Conservation (phyloP, 2,888 invertebrate species). For the Penaeus monodon region DNA sequence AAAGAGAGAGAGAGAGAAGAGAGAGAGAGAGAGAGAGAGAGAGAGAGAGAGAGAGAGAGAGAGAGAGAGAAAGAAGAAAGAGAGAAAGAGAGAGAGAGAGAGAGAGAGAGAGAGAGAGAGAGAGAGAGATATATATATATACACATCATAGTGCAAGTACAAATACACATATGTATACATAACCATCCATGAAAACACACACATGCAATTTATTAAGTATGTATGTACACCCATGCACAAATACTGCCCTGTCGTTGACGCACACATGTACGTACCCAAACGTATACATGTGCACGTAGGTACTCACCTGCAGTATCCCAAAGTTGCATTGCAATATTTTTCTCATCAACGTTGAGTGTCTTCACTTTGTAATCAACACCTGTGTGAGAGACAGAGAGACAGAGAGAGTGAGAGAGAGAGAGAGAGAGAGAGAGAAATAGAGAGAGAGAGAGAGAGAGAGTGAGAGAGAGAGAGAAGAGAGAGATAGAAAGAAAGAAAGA, state of each 20-base stretch:
- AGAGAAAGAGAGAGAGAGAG: slow-evolving; percentile 17
- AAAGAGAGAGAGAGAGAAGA: not conserved
- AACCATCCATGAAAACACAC: too few relatives aligned
- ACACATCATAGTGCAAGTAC: too few relatives aligned
- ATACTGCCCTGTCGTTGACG: not conserved
- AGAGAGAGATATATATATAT: not conserved
- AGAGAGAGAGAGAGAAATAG: too few relatives aligned
- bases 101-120: slow-evolving; percentile 14
- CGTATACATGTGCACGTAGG: not conserved
- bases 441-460: too few relatives aligned
- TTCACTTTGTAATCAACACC: slow-evolving; percentile 76
- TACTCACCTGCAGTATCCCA: slow-evolving; percentile 76
- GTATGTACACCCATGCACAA: not conserved
- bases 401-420: too few relatives aligned
- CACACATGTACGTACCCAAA: not conserved
- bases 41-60: slow-evolving; percentile 18
- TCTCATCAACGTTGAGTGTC: slow-evolving; percentile 73
- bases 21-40: slow-evolving; percentile 17
- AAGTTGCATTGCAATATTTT: slow-evolving; percentile 72
- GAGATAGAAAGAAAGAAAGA: too few relatives aligned
- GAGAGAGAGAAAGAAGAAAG: slow-evolving; percentile 1
- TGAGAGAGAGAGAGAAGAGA: too few relatives aligned
- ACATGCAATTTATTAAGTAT: not conserved
- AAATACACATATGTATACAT: too few relatives aligned
- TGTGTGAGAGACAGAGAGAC: slow-evolving; percentile 58